phyloP scores from a whole-genome alignment of 2,888 invertebrate species.

The Plebejus anna region DNA sequence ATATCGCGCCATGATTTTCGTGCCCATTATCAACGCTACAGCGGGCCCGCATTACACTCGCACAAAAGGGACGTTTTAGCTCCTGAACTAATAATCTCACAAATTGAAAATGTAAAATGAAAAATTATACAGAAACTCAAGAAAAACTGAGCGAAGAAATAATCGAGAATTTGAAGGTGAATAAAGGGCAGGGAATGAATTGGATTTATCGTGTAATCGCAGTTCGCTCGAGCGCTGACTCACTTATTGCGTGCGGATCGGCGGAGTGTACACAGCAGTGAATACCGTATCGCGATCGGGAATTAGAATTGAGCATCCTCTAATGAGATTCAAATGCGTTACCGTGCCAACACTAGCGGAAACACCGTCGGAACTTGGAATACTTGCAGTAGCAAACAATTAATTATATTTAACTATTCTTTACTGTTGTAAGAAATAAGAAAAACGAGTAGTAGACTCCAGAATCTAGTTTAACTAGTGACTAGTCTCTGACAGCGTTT shows the following conservation, averaged over 20 bases:
- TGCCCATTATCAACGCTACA: slow-evolving; percentile 14
- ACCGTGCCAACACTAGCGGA: background rate
- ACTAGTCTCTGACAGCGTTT: background rate
- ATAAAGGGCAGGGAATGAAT: slow-evolving; percentile 54
- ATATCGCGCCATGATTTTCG: slow-evolving; percentile 5
- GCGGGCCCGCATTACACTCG: slow-evolving; percentile 14
- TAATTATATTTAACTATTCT: background rate
- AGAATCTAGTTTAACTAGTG: too few species aligned
- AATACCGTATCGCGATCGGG: slow-evolving; percentile 49
- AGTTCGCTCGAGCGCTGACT: slow-evolving; percentile 57
- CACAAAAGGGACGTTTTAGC: slow-evolving; percentile 8
- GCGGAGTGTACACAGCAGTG: slow-evolving; percentile 51
- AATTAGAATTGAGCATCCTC: slow-evolving; percentile 35
- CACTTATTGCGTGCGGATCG: slow-evolving; percentile 52
- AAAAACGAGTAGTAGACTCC: too few species aligned
- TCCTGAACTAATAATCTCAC: slow-evolving; percentile 8
- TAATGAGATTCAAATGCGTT: slow-evolving; percentile 31
- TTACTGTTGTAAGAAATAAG: too few species aligned
- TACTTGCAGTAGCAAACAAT: background rate
- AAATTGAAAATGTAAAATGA: slow-evolving; percentile 27
- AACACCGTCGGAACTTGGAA: background rate
- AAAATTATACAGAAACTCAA: slow-evolving; percentile 46
- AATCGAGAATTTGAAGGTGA: slow-evolving; percentile 44
- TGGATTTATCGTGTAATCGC: slow-evolving; percentile 64
- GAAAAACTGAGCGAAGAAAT: slow-evolving; percentile 50